Base-by-base conservation (phyloP, 2,888 invertebrate genomes). In the Galeopsomyia nigrocyanea region DNA sequence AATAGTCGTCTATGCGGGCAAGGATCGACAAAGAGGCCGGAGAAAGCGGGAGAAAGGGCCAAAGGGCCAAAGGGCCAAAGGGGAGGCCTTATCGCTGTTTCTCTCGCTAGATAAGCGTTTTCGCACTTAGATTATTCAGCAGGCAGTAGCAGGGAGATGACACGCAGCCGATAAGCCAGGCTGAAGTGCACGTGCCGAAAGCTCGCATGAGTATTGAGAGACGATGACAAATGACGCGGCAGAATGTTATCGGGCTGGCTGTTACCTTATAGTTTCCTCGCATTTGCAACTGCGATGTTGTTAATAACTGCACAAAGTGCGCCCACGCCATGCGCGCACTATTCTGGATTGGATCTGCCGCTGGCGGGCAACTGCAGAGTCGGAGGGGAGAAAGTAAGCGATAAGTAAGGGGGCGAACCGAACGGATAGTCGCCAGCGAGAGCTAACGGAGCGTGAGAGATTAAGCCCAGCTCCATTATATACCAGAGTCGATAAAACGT, bases 371-470 rank as follows among this genome's bases (percentile, higher is more conserved):
- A n/a, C n/a, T n/a, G n/a, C n/a, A n/a, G 7, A 31, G 31, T 7
- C 7, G 31, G 7, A 31, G 7, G 31, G 7, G 31, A 31, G 7
- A 31, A 31, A 31, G 39, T 39, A 39, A 10, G 13, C 39, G 39
- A 39, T 3, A 17, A 26, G 47, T 26, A 2, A 17, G 9, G 17
- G 19, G 49, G 47, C 16, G 17, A 47, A 39, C 5, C 3, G 26
- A 26, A 5, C 26, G 26, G 26, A 26, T 26, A 5, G 26, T 5
- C 26, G 26, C 26, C 3, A 2, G 26, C 26, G 26, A 2, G 82
- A 85, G 83, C 81, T 85, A 86, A 86, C 86, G 84, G 85, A 86
- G 82, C 85, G 86, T 85, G 82, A 86, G 86, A 86, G 86, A 86
- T 86, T 86, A 86, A 86, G 83, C 85, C 84, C 84, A 60, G 64